Percentiles rank a stretch among this genome's conserved stretches.
These are phyloP conservation scores for Eretmocerus hayati DNA, from an alignment of 2,888 invertebrate genomes.

Conservation along the genomic window DNA sequence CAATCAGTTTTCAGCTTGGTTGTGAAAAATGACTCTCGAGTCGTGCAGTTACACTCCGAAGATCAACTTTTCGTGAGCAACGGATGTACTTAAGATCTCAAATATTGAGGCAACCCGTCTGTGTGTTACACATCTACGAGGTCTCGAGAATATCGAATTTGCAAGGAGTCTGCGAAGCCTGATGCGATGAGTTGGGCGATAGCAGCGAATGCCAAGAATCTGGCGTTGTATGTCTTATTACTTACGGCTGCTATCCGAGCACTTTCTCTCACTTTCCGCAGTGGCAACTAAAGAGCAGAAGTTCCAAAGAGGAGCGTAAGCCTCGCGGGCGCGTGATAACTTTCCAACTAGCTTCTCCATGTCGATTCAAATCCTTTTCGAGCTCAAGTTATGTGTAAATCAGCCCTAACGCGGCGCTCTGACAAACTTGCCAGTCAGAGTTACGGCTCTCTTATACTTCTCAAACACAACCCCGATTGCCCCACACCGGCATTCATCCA, in stretches of 20 bases:
- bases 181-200: not conserved
- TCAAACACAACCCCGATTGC: conserved; percentile 11
- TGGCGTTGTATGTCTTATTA: conserved; percentile 19
- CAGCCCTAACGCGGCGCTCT: conserved; percentile 5
- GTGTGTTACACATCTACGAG: no score
- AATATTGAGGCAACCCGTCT: no score
- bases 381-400: conserved; percentile 16
- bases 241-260: conserved; percentile 7
- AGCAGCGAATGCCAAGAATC: not conserved
- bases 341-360: no score
- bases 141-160: not conserved
- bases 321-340: conserved; percentile 8
- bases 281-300: not conserved
- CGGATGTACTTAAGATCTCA: no score
- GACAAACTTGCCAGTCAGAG: conserved; percentile 14
- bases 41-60: no score
- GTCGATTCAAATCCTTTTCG: conserved; percentile 17
- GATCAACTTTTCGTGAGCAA: no score
- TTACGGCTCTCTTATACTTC: conserved; percentile 12
- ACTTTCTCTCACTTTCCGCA: no score
- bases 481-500: no score
- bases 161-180: not conserved
- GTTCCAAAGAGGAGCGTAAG: conserved; percentile 9
- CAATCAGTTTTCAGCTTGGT: no score
- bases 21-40: no score